Evolutionary conservation across 2,113 vertebrate species (phyloP).

Genomic region (Bufo gargarizans): DNA sequence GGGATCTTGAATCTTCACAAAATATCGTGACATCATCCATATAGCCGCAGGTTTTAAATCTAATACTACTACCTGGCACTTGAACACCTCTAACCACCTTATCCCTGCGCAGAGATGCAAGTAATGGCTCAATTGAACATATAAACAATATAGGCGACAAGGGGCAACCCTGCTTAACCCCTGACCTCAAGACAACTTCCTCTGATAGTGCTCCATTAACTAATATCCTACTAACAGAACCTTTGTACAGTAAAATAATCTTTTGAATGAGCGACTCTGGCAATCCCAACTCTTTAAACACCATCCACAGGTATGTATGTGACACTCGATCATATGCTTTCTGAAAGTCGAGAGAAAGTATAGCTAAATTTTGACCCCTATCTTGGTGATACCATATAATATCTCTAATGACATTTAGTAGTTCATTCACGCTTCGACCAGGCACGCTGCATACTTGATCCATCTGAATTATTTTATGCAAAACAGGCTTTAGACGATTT

Average conservation of each 20-base stretch:
- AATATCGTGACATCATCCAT: not conserved
- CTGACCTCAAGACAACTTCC: not conserved
- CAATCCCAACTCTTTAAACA: not conserved
- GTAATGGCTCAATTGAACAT: not conserved
- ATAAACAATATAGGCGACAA: not conserved
- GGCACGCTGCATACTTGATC: too few relatives aligned
- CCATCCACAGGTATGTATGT: not conserved
- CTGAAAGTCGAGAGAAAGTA: not conserved
- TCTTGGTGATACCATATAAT: not conserved
- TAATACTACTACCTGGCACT: not conserved
- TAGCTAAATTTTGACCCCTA: not conserved
- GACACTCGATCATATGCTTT: not conserved
- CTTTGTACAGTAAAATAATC: not conserved
- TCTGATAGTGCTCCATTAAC: not conserved
- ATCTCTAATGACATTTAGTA: not conserved
- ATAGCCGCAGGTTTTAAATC: not conserved
- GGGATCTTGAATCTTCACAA: not conserved
- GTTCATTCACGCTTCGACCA: too few relatives aligned
- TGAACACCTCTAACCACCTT: not conserved
- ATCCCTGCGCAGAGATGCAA: not conserved
- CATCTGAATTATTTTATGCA: too few relatives aligned
- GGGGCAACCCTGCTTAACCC: not conserved
- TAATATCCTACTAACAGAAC: not conserved
- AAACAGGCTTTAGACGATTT: too few relatives aligned
- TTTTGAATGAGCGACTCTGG: not conserved